phyloP scores from a whole-genome alignment of 2,888 invertebrate genomes.

The Hedychridium roseum region DNA sequence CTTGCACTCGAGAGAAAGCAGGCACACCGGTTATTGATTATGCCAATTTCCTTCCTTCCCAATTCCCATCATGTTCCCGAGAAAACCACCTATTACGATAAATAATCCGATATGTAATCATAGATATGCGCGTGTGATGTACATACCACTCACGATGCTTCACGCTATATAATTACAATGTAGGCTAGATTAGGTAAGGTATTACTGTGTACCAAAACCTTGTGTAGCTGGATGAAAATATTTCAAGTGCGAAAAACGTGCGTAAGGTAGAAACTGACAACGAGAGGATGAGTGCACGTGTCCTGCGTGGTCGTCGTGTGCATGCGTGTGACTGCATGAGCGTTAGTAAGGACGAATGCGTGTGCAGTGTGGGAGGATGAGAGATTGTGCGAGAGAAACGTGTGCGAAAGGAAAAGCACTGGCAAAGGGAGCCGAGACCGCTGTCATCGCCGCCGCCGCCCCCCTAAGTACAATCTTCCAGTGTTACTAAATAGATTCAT shows the following conservation, averaged over 20 bases:
- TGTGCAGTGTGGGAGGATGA: slow-evolving; percentile 8
- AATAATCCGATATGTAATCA: slow-evolving; percentile 32
- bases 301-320: too few relatives aligned
- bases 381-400: slow-evolving; percentile 11
- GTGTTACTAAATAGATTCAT: slow-evolving; percentile 61
- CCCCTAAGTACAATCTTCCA: slow-evolving; percentile 59
- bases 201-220: slow-evolving; percentile 48
- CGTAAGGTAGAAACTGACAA: slow-evolving; percentile 17
- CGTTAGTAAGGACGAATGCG: too few relatives aligned
- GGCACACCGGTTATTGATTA: slow-evolving; percentile 20
- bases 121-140: slow-evolving; percentile 52
- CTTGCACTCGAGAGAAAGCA: slow-evolving; percentile 25
- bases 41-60: slow-evolving; percentile 23
- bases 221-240: slow-evolving; percentile 39
- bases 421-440: slow-evolving; percentile 31
- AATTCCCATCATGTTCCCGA: slow-evolving; percentile 6
- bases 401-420: slow-evolving; percentile 22
- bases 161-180: slow-evolving; percentile 47
- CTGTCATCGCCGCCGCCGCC: slow-evolving; percentile 34
- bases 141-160: slow-evolving; percentile 57
- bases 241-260: slow-evolving; percentile 26
- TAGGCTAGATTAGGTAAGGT: slow-evolving; percentile 49
- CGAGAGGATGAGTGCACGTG: slow-evolving; percentile 4
- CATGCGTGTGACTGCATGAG: not conserved
- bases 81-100: slow-evolving; percentile 19